Evolutionary conservation across 1,140 invertebrate species (phyloP), one percentile per base, ranked within the genome.

Genomic region (Arctopsyche grandis): DNA sequence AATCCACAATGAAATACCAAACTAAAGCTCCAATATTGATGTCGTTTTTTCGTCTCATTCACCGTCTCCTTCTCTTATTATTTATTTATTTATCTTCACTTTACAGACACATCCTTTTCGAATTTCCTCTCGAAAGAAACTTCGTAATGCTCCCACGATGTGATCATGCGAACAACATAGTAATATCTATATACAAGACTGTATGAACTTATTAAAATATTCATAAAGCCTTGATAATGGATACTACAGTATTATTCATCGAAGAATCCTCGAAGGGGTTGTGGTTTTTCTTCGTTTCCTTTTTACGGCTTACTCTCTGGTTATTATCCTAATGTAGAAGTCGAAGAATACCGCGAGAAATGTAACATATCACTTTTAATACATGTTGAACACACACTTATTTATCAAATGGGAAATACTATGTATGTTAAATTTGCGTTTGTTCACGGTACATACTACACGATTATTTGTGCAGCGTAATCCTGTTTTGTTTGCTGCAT

Each of bases 171-270:
- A 75, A 77, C 66, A 80, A 79, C 79, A 80, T 80, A 80, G 77
- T 82, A 82, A 82, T 82, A 82, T 82, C 81, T 83, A 81, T 83
- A 83, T 81, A 83, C 82, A 81, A 83, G 80, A 83, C 80, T 82
- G 80, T 80, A 83, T 80, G 80, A 80, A 78, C 58, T 79, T 82
- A 63, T 79, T 75, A 77, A 79, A 75, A 71, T 80, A 83, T 82
- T 81, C 79, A 83, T 83, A 81, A 81, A 81, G 80, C 78, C 80
- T 81, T 83, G 80, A 81, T 83, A 81, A 81, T 81, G 80, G 78
- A 81, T 80, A 81, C 80, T 80, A 77, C 79, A 74, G 78, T 75
- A 71, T 73, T 81, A 80, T 75, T 77, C 80, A 69, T 26, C 16
- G 71, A 63, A 63, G 24, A 9, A 63, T 66, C 63, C 24, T 66